These are phyloP conservation scores for Amphipoea lucens DNA, from an alignment of 2,888 invertebrate genomes.

Conservation along the genomic window DNA sequence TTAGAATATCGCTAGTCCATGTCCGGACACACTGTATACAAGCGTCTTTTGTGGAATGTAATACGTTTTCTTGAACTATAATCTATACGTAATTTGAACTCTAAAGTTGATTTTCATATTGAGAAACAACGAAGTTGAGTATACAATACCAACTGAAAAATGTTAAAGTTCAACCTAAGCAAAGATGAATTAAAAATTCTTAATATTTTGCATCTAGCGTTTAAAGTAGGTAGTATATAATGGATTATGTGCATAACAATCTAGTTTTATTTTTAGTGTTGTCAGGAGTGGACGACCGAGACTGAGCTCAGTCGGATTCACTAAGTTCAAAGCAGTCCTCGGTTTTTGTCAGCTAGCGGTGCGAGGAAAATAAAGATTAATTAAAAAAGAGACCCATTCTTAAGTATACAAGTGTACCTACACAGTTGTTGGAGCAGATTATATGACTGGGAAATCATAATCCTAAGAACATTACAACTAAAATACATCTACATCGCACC, in stretches of 20 bases:
- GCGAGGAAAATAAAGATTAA: conserved; percentile 44
- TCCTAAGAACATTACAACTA: conserved; percentile 18
- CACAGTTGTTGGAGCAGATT: conserved; percentile 22
- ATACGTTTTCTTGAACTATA: background rate
- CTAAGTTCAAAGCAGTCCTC: conserved; percentile 30
- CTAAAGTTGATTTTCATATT: background rate
- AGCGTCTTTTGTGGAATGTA: conserved; percentile 5
- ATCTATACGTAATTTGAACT: background rate
- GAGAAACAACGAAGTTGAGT: conserved; percentile 2
- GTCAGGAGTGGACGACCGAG: conserved; percentile 27
- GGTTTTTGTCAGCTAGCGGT: conserved; percentile 31
- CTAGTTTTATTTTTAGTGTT: conserved; percentile 47
- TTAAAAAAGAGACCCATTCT: conserved; percentile 47
- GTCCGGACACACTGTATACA: no score
- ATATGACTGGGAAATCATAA: conserved; percentile 21
- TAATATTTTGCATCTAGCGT: background rate
- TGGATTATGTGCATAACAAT: conserved; percentile 32
- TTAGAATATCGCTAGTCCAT: no score
- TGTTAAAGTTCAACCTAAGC: background rate
- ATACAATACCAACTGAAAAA: background rate
- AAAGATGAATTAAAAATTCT: background rate
- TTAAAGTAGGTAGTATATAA: background rate
- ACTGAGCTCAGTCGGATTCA: conserved; percentile 31
- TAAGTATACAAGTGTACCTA: conserved; percentile 10
- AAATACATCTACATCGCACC: background rate